Conservation (phyloP, 2,797 vertebrate species). For the Pygocentrus nattereri region DNA sequence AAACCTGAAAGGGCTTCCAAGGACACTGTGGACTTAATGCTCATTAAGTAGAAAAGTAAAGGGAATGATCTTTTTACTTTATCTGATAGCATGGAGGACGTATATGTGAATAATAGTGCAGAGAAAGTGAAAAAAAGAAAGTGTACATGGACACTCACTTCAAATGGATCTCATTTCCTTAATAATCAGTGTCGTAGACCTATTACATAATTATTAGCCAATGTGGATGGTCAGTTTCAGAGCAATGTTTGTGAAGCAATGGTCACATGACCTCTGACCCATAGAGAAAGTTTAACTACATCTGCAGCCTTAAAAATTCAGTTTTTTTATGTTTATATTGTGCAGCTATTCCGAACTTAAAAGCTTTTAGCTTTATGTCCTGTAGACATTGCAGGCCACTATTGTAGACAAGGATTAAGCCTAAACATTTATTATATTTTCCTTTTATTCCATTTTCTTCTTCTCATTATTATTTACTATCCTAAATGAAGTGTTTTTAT, state of each 20-base stretch:
- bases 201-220: slow-evolving; percentile 2
- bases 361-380: too few relatives aligned
- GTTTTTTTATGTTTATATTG: too few relatives aligned
- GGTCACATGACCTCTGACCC: slow-evolving; percentile 57
- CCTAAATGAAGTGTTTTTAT: too few relatives aligned
- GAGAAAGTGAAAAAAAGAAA: neutral
- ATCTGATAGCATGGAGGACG: slow-evolving; percentile 18
- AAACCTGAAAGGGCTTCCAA: slow-evolving; percentile 9
- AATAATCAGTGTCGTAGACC: neutral
- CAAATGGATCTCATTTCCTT: neutral
- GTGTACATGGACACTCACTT: neutral
- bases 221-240: slow-evolving; percentile 53
- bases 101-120: neutral
- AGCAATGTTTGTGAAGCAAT: slow-evolving; percentile 70
- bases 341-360: too few relatives aligned
- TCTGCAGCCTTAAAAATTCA: neutral
- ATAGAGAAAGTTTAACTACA: neutral
- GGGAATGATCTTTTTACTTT: neutral
- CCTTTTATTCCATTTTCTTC: too few relatives aligned
- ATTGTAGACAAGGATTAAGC: too few relatives aligned
- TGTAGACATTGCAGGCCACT: too few relatives aligned
- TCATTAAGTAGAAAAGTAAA: neutral
- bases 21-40: too few relatives aligned
- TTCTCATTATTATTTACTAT: too few relatives aligned
- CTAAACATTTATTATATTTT: too few relatives aligned